Percentiles rank a stretch among this genome's conserved stretches.
phyloP scores from a whole-genome alignment of 2,888 invertebrate species.

The Bruchidius siliquastri region DNA sequence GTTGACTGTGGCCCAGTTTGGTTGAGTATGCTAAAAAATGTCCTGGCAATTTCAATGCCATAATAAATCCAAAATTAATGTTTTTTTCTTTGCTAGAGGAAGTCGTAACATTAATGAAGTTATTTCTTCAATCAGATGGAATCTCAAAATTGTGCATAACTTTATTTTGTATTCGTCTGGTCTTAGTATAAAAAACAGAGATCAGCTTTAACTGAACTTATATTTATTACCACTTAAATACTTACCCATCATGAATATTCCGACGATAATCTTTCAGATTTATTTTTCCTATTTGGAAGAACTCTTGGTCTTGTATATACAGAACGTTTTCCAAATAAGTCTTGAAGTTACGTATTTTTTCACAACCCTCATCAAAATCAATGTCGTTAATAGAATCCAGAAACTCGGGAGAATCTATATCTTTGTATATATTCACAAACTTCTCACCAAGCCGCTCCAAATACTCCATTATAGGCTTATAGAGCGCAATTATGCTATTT shows the following conservation, averaged over 20 bases:
- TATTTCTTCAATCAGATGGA: too few relatives aligned
- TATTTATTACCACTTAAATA: too few relatives aligned
- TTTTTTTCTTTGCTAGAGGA: too few relatives aligned
- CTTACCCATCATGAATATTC: conserved; percentile 49
- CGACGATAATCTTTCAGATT: conserved; percentile 57
- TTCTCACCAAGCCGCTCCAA: conserved; percentile 50
- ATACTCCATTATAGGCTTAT: conserved; percentile 54
- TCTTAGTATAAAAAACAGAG: too few relatives aligned
- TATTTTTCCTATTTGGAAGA: conserved; percentile 60
- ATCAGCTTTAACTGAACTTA: too few relatives aligned
- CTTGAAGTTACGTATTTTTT: conserved; percentile 56
- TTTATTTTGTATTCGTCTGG: too few relatives aligned
- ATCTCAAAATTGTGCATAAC: too few relatives aligned
- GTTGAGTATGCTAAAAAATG: too few relatives aligned
- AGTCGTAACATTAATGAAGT: too few relatives aligned
- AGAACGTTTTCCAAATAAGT: conserved; percentile 55
- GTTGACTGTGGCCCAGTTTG: too few relatives aligned
- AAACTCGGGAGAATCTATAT: conserved; percentile 23
- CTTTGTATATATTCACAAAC: conserved; percentile 53
- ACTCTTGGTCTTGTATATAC: conserved; percentile 60
- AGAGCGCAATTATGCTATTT: conserved; percentile 52
- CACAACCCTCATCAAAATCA: conserved; percentile 56
- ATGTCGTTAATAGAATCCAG: conserved; percentile 41
- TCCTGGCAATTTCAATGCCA: too few relatives aligned
- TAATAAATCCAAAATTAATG: too few relatives aligned